Conservation (phyloP, 1,140 invertebrate species). For the Papilio helenus region DNA sequence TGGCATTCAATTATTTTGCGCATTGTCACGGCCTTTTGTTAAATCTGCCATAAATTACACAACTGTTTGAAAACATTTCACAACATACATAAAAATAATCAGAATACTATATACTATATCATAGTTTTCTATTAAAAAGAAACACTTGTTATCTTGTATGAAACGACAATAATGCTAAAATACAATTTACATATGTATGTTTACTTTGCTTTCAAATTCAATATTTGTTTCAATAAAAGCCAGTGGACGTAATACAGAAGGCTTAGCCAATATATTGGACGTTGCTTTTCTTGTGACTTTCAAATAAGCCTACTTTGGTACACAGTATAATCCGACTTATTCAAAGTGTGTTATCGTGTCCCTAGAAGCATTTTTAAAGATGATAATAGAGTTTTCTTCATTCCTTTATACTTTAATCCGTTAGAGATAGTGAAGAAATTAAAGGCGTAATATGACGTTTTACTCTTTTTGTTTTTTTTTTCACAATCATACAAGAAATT, state of each 20-base stretch:
- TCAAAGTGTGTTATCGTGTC: constrained; percentile 12
- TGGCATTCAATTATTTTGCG: constrained; percentile 10
- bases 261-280: neutral
- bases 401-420: neutral
- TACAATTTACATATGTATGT: neutral
- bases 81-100: neutral
- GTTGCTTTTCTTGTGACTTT: constrained; percentile 24
- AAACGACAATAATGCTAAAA: too few species aligned
- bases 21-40: neutral
- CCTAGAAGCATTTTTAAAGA: neutral
- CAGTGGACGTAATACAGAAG: neutral
- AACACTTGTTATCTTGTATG: too few species aligned
- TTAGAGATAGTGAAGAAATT: too few species aligned
- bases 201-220: neutral
- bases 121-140: too few species aligned
- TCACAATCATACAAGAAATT: too few species aligned
- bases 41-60: neutral
- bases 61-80: neutral
- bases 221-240: neutral
- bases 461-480: too few species aligned
- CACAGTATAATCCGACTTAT: neutral
- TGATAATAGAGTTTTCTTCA: neutral
- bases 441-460: too few species aligned
- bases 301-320: constrained; percentile 22
- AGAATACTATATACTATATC: neutral